Conservation (phyloP, 2,888 invertebrate genomes). For the Celastrina argiolus region DNA sequence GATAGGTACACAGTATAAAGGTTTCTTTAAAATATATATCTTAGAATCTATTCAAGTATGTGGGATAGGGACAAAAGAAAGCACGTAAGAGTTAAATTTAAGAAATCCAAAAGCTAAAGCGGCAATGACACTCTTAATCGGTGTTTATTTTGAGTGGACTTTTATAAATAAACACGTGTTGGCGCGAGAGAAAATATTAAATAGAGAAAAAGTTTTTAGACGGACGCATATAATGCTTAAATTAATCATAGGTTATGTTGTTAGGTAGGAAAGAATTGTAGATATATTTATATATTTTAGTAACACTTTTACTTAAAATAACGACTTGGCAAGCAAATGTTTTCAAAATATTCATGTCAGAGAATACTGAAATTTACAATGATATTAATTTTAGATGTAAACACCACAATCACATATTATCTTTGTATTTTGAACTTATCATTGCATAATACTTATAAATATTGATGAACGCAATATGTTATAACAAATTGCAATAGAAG, state of each 20-base stretch:
- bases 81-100: neutral
- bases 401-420: too few species aligned
- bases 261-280: neutral
- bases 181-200: neutral
- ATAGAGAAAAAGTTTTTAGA: neutral
- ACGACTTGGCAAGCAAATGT: neutral
- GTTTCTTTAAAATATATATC: neutral
- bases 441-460: too few species aligned
- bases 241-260: too few species aligned
- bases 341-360: neutral
- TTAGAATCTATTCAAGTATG: neutral
- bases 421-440: too few species aligned
- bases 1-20: too few species aligned
- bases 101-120: neutral
- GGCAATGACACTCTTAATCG: constrained; percentile 8
- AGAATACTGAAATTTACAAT: too few species aligned
- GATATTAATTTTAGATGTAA: too few species aligned
- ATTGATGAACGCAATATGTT: too few species aligned
- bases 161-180: constrained; percentile 12
- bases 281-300: neutral
- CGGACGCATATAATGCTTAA: neutral
- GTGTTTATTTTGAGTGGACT: constrained; percentile 7
- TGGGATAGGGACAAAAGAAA: neutral
- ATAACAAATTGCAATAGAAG: too few species aligned
- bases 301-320: neutral